Base-by-base conservation (phyloP, 2,797 vertebrate species). In the Acanthurus leucopareius region DNA sequence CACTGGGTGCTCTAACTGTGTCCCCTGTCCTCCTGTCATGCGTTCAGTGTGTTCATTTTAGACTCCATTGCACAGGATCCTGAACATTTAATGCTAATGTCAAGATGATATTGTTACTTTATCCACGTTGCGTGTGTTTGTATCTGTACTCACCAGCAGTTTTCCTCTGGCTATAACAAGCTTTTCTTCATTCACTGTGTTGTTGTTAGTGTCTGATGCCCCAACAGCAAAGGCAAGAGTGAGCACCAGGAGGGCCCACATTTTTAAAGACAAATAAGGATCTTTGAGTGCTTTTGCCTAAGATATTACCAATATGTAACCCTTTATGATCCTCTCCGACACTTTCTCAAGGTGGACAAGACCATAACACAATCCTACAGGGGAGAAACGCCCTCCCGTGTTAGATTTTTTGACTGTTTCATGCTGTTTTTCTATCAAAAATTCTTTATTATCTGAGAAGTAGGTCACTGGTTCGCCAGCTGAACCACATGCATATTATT, bases 121-220 rank as follows among this genome's bases (percentile, higher is more conserved):
- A 10, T 48, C 25, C 35, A 35, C 17, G 28, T 16, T 28, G 7
- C 4, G 9, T 20, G 0, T 19, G 19, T 61, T 52, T 57, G n/a
- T 1, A 1, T 52, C 1, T 52, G 15, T 69, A 93, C 94, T 94
- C 86, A 96, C 95, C 92, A 94, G 49, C 40, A 96, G 85, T 88
- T 92, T 95, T 9, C 88, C 95, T 82, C 87, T 88, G 77, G 95
- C 93, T 56, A 96, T 88, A 7, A 70, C 71, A 2, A 40, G 75
- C 19, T 81, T 69, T 25, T 94, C 87, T 32, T 92, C 92, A 0
- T 1, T 72, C 1, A 22, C 58, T 10, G 89, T 77, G 8, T 75
- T 82, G n/a, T 76, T 82, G 53, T 20, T 48, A 1, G 79, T 75
- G n/a, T 86, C 74, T 2, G 76, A 82, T 3, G 82, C 86, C 4